These are phyloP conservation scores for Phaethornis superciliosus DNA, from an alignment of 2,113 vertebrate species.

Conservation along the genomic window DNA sequence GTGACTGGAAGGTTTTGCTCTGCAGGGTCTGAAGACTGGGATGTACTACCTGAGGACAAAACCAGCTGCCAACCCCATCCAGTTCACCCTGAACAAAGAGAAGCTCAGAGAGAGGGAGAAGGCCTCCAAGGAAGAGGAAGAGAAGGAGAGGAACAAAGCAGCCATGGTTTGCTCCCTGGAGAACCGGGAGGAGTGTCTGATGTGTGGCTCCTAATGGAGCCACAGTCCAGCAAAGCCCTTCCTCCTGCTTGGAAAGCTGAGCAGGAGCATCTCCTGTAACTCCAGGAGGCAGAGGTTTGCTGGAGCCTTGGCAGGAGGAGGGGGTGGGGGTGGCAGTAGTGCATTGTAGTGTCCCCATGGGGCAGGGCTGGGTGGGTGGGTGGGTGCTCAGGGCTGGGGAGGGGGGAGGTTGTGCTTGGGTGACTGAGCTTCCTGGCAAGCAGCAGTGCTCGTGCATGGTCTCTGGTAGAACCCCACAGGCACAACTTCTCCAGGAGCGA, in stretches of 20 bases:
- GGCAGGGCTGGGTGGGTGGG: no score
- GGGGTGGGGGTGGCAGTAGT: fast-evolving
- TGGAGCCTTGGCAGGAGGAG: background rate
- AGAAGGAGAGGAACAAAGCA: conserved; percentile 88
- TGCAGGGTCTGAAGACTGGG: conserved; percentile 93
- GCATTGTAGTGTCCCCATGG: background rate
- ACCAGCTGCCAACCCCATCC: conserved; percentile 95
- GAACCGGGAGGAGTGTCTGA: conserved; percentile 91
- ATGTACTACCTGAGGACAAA: conserved; percentile 98
- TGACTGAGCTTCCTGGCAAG: background rate
- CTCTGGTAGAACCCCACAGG: fast-evolving
- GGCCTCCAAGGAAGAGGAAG: conserved; percentile 65
- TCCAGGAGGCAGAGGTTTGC: background rate
- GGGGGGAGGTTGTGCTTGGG: background rate
- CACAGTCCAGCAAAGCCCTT: background rate
- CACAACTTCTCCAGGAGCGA: background rate
- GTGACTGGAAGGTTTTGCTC: background rate
- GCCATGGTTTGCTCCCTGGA: conserved; percentile 96
- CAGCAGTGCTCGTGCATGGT: background rate
- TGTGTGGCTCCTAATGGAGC: conserved; percentile 88
- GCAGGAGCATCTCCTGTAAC: background rate
- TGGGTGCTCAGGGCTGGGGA: background rate
- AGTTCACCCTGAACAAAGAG: conserved; percentile 97
- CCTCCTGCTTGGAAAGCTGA: background rate
- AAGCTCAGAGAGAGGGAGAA: conserved; percentile 84